A percentile compares a stretch with the other conserved stretches of the same genome.
These are phyloP conservation scores for Dunckerocampus dactyliophorus DNA, from an alignment of 2,113 vertebrate genomes.

Conservation along the genomic window DNA sequence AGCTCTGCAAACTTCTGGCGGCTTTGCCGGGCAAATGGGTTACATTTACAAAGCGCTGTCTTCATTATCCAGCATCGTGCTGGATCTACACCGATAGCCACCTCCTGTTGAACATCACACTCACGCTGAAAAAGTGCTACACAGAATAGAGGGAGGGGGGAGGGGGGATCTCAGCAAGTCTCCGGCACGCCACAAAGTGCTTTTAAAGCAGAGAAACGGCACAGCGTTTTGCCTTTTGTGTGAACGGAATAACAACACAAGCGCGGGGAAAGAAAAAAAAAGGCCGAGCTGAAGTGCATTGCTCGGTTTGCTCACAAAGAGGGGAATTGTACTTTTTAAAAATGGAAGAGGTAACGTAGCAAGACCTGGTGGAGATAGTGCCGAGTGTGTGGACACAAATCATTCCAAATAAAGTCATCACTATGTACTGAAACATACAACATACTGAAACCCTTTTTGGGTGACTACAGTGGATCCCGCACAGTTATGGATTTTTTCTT, in stretches of 20 bases:
- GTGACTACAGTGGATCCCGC: no score
- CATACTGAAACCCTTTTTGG: no score
- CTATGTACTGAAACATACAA: no score
- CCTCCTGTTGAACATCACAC: slow-evolving; percentile 57
- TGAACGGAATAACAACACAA: slow-evolving; percentile 27
- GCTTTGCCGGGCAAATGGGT: slow-evolving; percentile 39
- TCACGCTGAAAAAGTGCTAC: slow-evolving; percentile 48
- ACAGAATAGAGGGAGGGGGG: slow-evolving; percentile 13
- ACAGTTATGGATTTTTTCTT: no score
- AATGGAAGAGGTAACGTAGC: no score
- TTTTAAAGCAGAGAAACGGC: slow-evolving; percentile 30
- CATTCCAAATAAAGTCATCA: no score
- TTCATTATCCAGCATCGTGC: slow-evolving; percentile 64
- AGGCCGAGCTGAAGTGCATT: slow-evolving; percentile 29
- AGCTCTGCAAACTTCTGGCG: slow-evolving; percentile 54
- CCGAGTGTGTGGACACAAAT: no score
- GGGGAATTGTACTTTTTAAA: no score
- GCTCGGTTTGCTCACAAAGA: slow-evolving; percentile 30
- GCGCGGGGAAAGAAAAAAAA: no score
- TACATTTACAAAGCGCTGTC: slow-evolving; percentile 52
- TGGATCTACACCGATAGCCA: slow-evolving; percentile 57
- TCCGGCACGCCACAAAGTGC: slow-evolving; percentile 20
- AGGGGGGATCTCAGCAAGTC: slow-evolving; percentile 32
- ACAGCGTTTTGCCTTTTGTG: slow-evolving; percentile 30
- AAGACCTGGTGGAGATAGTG: no score